Percentiles rank a stretch among this genome's conserved stretches.
Evolutionary conservation across 2,888 invertebrate genomes (phyloP).

Genomic region (Lasius fuliginosus): DNA sequence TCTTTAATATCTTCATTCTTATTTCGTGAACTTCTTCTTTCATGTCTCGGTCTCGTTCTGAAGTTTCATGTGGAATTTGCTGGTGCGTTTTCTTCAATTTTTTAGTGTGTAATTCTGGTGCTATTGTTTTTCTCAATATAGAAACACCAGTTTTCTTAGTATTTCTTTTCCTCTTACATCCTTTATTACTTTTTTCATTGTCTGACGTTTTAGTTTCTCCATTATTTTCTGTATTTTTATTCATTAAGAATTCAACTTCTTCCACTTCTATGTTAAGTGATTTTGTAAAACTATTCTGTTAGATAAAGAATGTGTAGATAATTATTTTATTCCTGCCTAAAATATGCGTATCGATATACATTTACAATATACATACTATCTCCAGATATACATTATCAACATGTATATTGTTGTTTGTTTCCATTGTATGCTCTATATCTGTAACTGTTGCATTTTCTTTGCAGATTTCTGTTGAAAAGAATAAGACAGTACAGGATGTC

Average conservation of each 20-base stretch:
- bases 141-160: neutral
- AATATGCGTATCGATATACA: neutral
- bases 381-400: neutral
- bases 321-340: neutral
- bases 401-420: no score
- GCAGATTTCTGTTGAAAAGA: no score
- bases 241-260: neutral
- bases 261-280: neutral
- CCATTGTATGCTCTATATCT: no score
- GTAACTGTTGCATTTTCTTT: no score
- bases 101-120: neutral
- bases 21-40: neutral
- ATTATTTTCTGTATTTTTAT: neutral
- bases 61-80: neutral
- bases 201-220: neutral
- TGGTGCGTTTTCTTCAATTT: neutral
- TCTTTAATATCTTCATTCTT: neutral
- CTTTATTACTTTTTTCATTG: neutral
- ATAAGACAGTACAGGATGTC: no score
- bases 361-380: neutral
- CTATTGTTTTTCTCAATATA: conserved; percentile 2
- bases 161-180: neutral
- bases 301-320: neutral
- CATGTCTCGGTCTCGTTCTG: neutral
- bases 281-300: neutral